Evolutionary conservation across 2,888 invertebrate genomes (phyloP), one percentile per base, ranked within the genome.

Genomic region (Gortyna flavago): DNA sequence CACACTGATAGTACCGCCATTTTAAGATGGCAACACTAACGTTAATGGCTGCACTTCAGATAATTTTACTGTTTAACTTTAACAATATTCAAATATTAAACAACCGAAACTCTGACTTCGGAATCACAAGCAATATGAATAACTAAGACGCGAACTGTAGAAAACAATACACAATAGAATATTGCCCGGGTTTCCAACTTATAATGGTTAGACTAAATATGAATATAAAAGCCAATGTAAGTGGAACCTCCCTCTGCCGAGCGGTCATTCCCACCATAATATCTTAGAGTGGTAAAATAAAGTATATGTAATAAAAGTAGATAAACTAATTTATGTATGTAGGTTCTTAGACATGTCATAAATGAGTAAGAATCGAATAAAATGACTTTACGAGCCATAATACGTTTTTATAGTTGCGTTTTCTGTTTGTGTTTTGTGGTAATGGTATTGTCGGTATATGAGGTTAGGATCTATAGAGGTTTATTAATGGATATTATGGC

Each of bases 251-350:
- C 88, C 89, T 84, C 54, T 29, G 13, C 29, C 72, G 59, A 48
- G 67, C 82, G 89, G 88, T 88, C 88, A 88, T 87, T 85, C 81
- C 79, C 73, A 78, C 84, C 77, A 88, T 85, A 85, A 87, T 88
- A 88, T 83, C 81, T 87, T 74, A 78, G 89, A 87, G 88, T 88
- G 87, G 86, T 80, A 87, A 89, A 88, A 89, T 87, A 87, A 84
- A 88, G 77, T 88, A 89, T 81, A 85, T 86, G 85, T 84, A 86
- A 72, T 85, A 86, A 85, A 89, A 83, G 72, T 61, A 88, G 87
- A 89, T 86, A 88, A 88, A 87, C 88, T 89, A 88, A 89, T 85
- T 85, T 89, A 89, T 88, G 88, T 88, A 89, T 87, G 86, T 89
- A 82, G 84, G 85, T 83, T 84, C 83, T 86, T 81, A 83, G 80